Conservation (phyloP, 2,888 invertebrate genomes). For the Scaptomyza parva region DNA sequence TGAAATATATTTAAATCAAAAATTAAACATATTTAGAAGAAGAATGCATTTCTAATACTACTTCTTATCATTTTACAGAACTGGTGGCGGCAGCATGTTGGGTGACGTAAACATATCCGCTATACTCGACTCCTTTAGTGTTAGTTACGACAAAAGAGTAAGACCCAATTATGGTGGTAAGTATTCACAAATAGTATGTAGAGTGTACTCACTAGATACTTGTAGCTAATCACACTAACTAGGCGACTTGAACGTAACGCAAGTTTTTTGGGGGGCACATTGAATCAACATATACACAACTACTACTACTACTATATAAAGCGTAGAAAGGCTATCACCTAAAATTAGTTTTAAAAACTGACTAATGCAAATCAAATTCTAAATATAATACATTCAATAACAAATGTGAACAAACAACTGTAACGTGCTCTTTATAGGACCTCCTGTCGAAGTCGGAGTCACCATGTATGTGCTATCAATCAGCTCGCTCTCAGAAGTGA, state of each 20-base stretch:
- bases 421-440: constrained; percentile 89
- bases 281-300: neutral
- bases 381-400: constrained; percentile 27
- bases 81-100: constrained; percentile 89
- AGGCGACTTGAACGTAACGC: constrained; percentile 60
- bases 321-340: constrained; percentile 23
- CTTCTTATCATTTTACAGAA: constrained; percentile 64
- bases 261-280: constrained; percentile 40
- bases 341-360: constrained; percentile 12
- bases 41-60: neutral
- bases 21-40: too few relatives aligned
- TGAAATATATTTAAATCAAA: too few relatives aligned
- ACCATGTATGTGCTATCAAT: constrained; percentile 99
- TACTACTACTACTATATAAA: constrained; percentile 2
- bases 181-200: constrained; percentile 76
- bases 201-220: constrained; percentile 17
- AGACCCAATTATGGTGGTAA: constrained; percentile 99
- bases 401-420: constrained; percentile 55
- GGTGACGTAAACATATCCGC: constrained; percentile 98
- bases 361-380: constrained; percentile 7
- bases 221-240: constrained; percentile 46
- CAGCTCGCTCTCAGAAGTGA: constrained; percentile 99
- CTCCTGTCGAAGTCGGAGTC: constrained; percentile 98
- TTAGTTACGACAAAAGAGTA: constrained; percentile 99
- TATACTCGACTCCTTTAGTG: constrained; percentile 97